Base-by-base conservation (phyloP, 2,888 invertebrate species). In the Caenorhabditis uteleia region DNA sequence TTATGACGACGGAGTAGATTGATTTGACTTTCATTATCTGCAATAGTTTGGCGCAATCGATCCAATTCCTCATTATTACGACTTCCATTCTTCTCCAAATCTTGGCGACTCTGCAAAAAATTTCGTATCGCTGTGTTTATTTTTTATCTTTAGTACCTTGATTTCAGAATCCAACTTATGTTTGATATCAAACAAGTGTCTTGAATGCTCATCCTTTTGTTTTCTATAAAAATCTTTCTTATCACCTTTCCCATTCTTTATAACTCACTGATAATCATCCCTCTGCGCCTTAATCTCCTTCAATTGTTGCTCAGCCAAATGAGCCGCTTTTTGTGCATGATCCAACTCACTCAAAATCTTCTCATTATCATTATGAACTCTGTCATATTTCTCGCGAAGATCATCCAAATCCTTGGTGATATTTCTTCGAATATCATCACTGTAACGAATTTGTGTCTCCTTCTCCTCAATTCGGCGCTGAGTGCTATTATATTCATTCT, bases 211-310 rank as follows among this genome's bases (percentile, higher is more conserved):
- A 48, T 82, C 81, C 39, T 77, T 77, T 56, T 79, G 79, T 56
- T 79, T 81, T 53, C 76, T 78, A 29, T 59, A 59, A 56, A 10
- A 27, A 26, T 6, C 20, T 27, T 44, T 21, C 14, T 18, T 10
- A 40, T 36, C 8, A 1, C 14, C 40, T 25, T 50, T 26, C 27
- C 5, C 4, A 29, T 45, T 58, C 39, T 38, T 23, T 25, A 44
- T 10, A 42, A 43, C 64, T 57, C 39, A 75, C 76, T 71, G 72
- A 61, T 72, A 74, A 50, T 81, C 81, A 51, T 81, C 80, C 34
- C 81, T 65, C 51, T 81, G 81, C 16, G 50, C 39, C 61, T 82
- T 82, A 65, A 81, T 62, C 55, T 79, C 79, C 48, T 77, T 79
- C 27, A 77, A 58, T 25, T 72, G 76, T 55, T 81, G 81, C 43